phyloP scores from a whole-genome alignment of 2,797 vertebrate genomes.

The Oryzias sinensis region DNA sequence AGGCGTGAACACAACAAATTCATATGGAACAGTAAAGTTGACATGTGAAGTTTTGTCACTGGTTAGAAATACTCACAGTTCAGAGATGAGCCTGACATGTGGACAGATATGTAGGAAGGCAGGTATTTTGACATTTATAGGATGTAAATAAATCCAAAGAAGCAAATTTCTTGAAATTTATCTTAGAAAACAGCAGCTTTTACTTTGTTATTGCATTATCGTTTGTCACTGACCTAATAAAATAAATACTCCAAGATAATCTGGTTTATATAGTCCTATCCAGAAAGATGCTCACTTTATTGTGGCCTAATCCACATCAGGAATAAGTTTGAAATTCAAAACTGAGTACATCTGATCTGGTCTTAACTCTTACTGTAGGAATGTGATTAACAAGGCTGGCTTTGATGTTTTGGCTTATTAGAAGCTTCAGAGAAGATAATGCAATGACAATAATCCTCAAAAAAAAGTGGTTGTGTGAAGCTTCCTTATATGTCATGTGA shows the following conservation, averaged over 20 bases:
- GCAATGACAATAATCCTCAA: slow-evolving; percentile 54
- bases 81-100: slow-evolving; percentile 48
- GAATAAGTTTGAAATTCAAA: background rate
- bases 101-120: slow-evolving; percentile 35
- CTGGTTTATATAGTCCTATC: background rate
- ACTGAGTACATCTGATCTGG: slow-evolving; percentile 9
- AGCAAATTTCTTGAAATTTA: slow-evolving; percentile 12
- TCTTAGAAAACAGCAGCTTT: slow-evolving; percentile 3
- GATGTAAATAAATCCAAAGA: slow-evolving; percentile 29
- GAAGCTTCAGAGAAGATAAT: slow-evolving; percentile 42
- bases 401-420: slow-evolving; percentile 25
- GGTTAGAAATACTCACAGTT: slow-evolving; percentile 64
- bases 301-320: too few species aligned
- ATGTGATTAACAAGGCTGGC: slow-evolving; percentile 5
- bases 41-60: slow-evolving; percentile 9
- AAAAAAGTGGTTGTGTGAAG: slow-evolving; percentile 9
- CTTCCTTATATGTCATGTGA: slow-evolving; percentile 26
- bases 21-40: too few species aligned
- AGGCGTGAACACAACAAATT: too few species aligned
- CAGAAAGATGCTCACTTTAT: too few species aligned
- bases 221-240: slow-evolving; percentile 1
- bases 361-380: slow-evolving; percentile 20
- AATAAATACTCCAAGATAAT: background rate
- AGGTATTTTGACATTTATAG: slow-evolving; percentile 15
- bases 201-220: slow-evolving; percentile 59